Evolutionary conservation across 2,113 vertebrate genomes (phyloP).

Genomic region (Sphyrna mokarran): DNA sequence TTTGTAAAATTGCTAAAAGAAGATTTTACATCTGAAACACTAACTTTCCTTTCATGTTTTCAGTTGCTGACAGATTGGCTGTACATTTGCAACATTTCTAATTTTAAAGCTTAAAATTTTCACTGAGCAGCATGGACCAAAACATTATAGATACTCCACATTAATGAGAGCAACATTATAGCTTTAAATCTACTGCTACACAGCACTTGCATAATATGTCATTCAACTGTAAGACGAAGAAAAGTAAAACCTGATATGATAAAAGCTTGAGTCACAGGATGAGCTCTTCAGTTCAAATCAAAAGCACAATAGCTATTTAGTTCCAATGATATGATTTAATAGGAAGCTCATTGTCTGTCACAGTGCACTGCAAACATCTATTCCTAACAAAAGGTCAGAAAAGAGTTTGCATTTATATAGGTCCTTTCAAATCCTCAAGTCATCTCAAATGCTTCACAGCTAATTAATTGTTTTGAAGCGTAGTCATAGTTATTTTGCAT

Average conservation of each 20-base stretch:
- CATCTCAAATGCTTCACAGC: not conserved
- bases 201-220: not conserved
- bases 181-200: not conserved
- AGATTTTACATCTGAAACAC: not conserved
- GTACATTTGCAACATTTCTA: not conserved
- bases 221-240: not conserved
- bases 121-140: not conserved
- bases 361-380: not conserved
- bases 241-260: not conserved
- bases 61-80: not conserved
- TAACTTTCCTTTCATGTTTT: not conserved
- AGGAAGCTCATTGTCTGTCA: not conserved
- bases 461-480: not conserved
- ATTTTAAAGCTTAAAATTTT: conserved; percentile 12
- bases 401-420: not conserved
- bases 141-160: not conserved
- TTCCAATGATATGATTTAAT: not conserved
- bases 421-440: not conserved
- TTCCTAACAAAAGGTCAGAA: not conserved
- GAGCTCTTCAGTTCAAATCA: not conserved
- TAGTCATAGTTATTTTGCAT: conserved; percentile 6
- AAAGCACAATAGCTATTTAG: not conserved
- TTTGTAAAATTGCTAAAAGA: not conserved
- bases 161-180: not conserved
- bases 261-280: not conserved